These are phyloP conservation scores for Aramus guarauna DNA, from an alignment of 2,113 vertebrate species.

Conservation along the genomic window DNA sequence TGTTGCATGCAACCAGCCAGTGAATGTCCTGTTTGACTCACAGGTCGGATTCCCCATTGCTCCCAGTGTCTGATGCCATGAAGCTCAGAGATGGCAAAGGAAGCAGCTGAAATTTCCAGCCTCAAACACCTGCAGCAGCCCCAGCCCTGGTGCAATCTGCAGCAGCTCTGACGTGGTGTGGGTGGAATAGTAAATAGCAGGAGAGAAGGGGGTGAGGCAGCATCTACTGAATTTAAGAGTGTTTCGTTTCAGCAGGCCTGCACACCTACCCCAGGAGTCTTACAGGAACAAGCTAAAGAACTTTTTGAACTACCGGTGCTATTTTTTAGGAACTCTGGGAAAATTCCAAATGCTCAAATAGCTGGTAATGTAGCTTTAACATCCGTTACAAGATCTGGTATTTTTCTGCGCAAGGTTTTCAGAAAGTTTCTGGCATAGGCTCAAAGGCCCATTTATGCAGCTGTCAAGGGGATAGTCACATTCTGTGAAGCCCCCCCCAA, in stretches of 20 bases:
- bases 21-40: not conserved
- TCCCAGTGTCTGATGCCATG: not conserved
- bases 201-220: constrained; percentile 15
- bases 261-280: constrained; percentile 3
- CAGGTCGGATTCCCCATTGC: not conserved
- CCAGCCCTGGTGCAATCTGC: not conserved
- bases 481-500: not conserved
- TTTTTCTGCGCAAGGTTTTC: not conserved
- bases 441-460: not conserved
- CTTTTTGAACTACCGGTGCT: not conserved
- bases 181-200: constrained; percentile 42
- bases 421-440: constrained; percentile 19
- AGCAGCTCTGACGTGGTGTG: not conserved
- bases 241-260: constrained; percentile 28
- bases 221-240: constrained; percentile 22
- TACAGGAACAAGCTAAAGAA: not conserved
- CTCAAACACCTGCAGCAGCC: constrained; percentile 26
- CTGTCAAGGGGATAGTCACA: not conserved
- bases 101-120: constrained; percentile 17
- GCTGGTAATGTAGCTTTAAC: not conserved
- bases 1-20: not conserved
- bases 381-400: not conserved
- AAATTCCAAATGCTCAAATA: not conserved
- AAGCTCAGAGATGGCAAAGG: not conserved
- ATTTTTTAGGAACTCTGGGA: constrained; percentile 4